Percentiles rank a stretch among this genome's conserved stretches.
Conservation (phyloP, 1,140 invertebrate species). For the Drosophila repletoides region DNA sequence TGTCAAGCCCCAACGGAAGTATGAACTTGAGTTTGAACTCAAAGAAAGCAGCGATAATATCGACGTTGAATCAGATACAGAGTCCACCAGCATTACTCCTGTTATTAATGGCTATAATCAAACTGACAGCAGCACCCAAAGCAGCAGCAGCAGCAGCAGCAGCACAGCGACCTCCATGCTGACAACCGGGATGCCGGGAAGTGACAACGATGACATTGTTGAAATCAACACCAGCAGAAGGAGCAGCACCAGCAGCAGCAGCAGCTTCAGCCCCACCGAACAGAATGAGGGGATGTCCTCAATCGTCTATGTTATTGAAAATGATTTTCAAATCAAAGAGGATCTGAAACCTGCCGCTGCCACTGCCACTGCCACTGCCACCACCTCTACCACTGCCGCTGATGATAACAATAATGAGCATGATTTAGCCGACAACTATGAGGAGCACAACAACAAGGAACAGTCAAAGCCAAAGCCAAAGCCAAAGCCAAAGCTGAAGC, state of each 20-base stretch:
- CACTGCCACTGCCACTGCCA: not conserved
- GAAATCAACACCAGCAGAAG: conserved; percentile 67
- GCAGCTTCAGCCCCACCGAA: conserved; percentile 1
- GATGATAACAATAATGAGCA: conserved; percentile 80
- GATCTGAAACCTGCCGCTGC: conserved; percentile 7
- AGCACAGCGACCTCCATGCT: too few relatives aligned
- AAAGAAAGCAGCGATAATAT: conserved; percentile 28
- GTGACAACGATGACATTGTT: conserved; percentile 69
- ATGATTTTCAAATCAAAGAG: conserved; percentile 78
- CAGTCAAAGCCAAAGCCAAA: too few relatives aligned
- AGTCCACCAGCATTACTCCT: conserved; percentile 49
- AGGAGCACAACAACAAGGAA: conserved; percentile 42
- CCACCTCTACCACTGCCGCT: conserved; percentile 38
- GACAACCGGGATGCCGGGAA: conserved; percentile 6
- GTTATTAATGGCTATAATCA: conserved; percentile 81
- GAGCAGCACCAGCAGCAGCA: conserved; percentile 2
- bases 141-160: conserved; percentile 29
- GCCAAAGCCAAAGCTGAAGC: too few relatives aligned
- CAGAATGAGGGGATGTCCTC: conserved; percentile 3
- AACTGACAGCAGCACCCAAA: conserved; percentile 60
- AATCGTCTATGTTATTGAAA: conserved; percentile 53
- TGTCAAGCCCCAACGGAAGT: conserved; percentile 30
- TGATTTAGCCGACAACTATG: conserved; percentile 78
- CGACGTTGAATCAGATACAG: conserved; percentile 29
- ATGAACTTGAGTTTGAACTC: conserved; percentile 12